These are phyloP conservation scores for Belgica antarctica DNA, from an alignment of 2,888 invertebrate species.

Conservation along the genomic window DNA sequence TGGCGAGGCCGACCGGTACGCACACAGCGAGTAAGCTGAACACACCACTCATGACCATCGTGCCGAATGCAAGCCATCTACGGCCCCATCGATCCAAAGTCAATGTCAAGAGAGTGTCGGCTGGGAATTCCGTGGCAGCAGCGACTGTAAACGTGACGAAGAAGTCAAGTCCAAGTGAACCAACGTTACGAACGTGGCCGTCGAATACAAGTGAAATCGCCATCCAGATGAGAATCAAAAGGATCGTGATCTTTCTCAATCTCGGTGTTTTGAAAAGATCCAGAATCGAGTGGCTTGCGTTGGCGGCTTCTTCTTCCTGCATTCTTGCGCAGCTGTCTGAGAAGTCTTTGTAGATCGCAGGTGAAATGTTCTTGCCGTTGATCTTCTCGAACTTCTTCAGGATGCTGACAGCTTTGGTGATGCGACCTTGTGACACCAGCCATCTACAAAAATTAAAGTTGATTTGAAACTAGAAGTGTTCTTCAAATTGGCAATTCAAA, in stretches of 20 bases:
- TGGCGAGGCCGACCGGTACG: conserved; percentile 71
- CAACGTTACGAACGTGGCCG: conserved; percentile 84
- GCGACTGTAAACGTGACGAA: conserved; percentile 83
- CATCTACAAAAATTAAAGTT: conserved; percentile 59
- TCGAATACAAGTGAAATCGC: conserved; percentile 84
- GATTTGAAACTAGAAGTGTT: conserved; percentile 25
- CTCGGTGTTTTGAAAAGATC: conserved; percentile 79
- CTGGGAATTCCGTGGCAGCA: conserved; percentile 78
- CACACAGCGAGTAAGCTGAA: conserved; percentile 76
- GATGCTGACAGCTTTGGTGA: conserved; percentile 74
- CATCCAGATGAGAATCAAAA: conserved; percentile 84
- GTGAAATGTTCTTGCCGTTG: conserved; percentile 72
- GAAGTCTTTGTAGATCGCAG: conserved; percentile 71
- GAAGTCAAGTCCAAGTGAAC: conserved; percentile 76
- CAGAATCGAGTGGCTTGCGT: conserved; percentile 71
- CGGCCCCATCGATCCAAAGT: conserved; percentile 74
- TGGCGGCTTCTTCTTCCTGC: conserved; percentile 68
- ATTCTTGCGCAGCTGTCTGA: conserved; percentile 67
- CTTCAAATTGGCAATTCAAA: conserved; percentile 52
- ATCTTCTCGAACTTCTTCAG: conserved; percentile 76
- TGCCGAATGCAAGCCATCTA: conserved; percentile 79
- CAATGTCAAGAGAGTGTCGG: conserved; percentile 75
- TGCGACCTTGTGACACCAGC: conserved; percentile 81
- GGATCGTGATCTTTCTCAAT: conserved; percentile 70
- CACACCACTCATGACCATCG: conserved; percentile 75